Evolutionary conservation across 2,888 invertebrate species (phyloP).

Genomic region (Troilus luridus): DNA sequence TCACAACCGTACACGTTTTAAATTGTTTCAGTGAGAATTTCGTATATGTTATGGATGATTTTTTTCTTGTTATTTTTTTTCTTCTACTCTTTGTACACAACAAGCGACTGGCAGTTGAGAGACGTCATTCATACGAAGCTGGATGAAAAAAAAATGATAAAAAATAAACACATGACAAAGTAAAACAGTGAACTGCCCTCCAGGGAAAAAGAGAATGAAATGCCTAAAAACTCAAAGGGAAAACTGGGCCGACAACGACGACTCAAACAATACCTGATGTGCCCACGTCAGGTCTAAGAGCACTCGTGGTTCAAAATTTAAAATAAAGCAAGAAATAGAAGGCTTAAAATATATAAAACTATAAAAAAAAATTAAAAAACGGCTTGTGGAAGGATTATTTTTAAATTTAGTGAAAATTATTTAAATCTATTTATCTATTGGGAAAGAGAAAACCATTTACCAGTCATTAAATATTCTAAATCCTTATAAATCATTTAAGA

Average conservation of each 20-base stretch:
- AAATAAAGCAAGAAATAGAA: constrained; percentile 4
- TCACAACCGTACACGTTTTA: background rate
- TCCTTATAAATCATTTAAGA: no score
- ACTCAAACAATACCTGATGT: constrained; percentile 2
- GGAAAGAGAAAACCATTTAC: no score
- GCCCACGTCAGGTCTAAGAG: background rate
- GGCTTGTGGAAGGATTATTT: background rate
- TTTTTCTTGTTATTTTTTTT: constrained; percentile 25
- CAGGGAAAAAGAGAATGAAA: constrained; percentile 31
- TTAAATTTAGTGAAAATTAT: background rate
- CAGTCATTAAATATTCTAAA: no score
- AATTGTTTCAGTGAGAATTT: constrained; percentile 37
- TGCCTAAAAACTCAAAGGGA: constrained; percentile 40
- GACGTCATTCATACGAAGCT: constrained; percentile 29
- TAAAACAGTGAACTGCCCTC: constrained; percentile 37
- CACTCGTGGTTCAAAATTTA: background rate
- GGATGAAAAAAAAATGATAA: constrained; percentile 17
- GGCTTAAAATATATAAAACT: background rate
- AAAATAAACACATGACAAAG: constrained; percentile 47
- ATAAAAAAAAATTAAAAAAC: background rate
- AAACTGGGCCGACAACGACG: background rate
- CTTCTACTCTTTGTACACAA: background rate
- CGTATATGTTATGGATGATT: constrained; percentile 31
- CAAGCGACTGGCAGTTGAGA: constrained; percentile 41
- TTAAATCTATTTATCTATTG: no score